Evolutionary conservation across 2,113 vertebrate species (phyloP).

Genomic region (Pollachius pollachius): DNA sequence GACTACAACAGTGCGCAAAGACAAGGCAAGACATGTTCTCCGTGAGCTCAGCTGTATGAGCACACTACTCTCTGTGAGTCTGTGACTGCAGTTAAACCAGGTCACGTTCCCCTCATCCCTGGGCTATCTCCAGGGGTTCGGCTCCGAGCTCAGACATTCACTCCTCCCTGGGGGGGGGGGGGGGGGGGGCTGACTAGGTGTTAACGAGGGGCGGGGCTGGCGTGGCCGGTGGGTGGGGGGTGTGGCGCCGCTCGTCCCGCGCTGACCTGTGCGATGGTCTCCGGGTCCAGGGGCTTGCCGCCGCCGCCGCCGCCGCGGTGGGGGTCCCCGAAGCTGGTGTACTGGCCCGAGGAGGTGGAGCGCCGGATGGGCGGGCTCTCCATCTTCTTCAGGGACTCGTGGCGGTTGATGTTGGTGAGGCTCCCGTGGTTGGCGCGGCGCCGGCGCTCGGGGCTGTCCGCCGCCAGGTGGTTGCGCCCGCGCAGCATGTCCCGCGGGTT

Average conservation of each 20-base stretch:
- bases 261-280: constrained; percentile 97
- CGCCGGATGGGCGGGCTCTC: constrained; percentile 95
- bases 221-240: constrained; percentile 68
- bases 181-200: constrained; percentile 71
- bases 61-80: neutral
- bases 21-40: constrained; percentile 23
- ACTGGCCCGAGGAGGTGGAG: constrained; percentile 95
- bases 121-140: no score
- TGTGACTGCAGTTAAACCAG: neutral
- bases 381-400: constrained; percentile 91
- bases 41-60: constrained; percentile 32
- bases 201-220: constrained; percentile 73
- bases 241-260: constrained; percentile 68
- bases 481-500: constrained; percentile 86
- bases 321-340: constrained; percentile 82
- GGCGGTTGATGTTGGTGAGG: constrained; percentile 91
- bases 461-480: constrained; percentile 77
- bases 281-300: constrained; percentile 89
- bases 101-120: neutral
- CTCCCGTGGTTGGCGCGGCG: constrained; percentile 87
- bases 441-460: constrained; percentile 88
- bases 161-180: constrained; percentile 67
- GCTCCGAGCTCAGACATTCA: constrained; percentile 11
- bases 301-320: constrained; percentile 37
- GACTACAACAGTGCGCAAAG: neutral